Conservation (phyloP, 2,113 vertebrate species). For the Sphyrna mokarran region DNA sequence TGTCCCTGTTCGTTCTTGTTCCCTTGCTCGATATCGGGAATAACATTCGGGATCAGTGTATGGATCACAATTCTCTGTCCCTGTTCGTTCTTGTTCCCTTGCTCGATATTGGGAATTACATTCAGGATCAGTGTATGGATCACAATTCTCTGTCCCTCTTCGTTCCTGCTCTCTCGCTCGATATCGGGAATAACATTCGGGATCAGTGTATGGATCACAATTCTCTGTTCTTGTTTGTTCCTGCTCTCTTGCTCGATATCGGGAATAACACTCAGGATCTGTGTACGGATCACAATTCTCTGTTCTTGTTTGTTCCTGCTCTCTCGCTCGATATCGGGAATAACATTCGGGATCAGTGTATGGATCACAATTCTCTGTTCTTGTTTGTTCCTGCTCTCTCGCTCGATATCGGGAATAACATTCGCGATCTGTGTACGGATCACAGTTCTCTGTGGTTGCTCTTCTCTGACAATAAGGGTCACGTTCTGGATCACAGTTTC, state of each 20-base stretch:
- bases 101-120: no score
- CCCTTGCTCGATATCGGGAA: no score
- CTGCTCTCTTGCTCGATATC: no score
- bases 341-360: background rate
- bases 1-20: no score
- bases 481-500: slow-evolving; percentile 63
- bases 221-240: no score
- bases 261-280: no score
- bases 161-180: background rate
- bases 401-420: background rate
- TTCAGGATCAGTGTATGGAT: no score
- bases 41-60: no score
- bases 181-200: background rate
- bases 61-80: no score
- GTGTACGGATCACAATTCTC: no score
- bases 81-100: no score
- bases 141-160: background rate
- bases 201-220: background rate
- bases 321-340: background rate
- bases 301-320: no score
- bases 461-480: slow-evolving; percentile 44
- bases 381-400: background rate
- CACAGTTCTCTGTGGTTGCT: slow-evolving; percentile 64
- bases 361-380: background rate
- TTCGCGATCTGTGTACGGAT: slow-evolving; percentile 37